These are phyloP conservation scores for Melanerpes aurifrons DNA, from an alignment of 2,113 vertebrate species.

Conservation along the genomic window DNA sequence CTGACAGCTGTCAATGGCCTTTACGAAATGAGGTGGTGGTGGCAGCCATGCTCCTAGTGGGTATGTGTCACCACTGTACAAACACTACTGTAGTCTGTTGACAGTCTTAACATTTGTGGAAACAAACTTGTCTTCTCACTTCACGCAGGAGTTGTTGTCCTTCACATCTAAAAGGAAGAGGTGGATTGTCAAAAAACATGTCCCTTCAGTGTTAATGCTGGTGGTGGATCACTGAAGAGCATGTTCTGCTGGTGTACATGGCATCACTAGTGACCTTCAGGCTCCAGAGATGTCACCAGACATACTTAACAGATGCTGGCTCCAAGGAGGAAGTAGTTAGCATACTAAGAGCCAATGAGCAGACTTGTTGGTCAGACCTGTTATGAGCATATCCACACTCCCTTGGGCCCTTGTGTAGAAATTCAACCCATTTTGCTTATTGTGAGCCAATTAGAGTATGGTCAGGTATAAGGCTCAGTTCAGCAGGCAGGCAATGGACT, in stretches of 20 bases:
- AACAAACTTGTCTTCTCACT: background rate
- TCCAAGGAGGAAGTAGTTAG: background rate
- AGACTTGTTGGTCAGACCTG: background rate
- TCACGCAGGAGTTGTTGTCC: background rate
- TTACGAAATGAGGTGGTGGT: background rate
- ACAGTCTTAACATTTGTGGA: background rate
- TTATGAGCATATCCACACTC: rapidly evolving
- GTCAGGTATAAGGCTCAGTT: background rate
- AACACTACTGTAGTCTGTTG: background rate
- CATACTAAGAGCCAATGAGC: background rate
- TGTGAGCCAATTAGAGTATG: background rate
- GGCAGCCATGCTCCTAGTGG: background rate
- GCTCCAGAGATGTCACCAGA: background rate
- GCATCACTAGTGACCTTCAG: background rate
- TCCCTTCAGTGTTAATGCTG: background rate
- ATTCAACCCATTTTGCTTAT: background rate
- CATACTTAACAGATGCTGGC: rapidly evolving
- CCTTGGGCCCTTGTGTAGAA: rapidly evolving
- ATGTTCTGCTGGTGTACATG: background rate
- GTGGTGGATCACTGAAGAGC: background rate
- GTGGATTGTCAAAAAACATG: rapidly evolving
- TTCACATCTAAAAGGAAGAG: background rate
- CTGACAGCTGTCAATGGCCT: constrained; percentile 32
- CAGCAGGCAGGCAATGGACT: background rate
- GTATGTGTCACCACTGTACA: background rate